A percentile compares a stretch with the other conserved stretches of the same genome.
phyloP scores from a whole-genome alignment of 2,888 invertebrate species.

The Micoletzkya japonica region DNA sequence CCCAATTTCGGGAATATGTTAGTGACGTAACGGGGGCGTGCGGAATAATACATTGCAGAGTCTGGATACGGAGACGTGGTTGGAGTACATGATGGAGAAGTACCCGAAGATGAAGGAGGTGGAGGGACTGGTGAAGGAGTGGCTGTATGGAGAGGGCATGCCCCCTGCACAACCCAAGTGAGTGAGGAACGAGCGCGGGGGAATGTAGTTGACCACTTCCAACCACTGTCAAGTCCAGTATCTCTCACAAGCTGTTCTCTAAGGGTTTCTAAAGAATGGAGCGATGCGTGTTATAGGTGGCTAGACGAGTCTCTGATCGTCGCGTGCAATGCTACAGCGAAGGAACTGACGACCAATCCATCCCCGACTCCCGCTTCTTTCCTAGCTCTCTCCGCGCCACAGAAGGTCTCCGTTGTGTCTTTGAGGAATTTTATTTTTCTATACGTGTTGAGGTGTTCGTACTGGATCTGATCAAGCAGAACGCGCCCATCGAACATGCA shows the following conservation, averaged over 20 bases:
- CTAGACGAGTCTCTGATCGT: conserved; percentile 1
- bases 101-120: conserved; percentile 15
- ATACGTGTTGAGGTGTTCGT: conserved; percentile 5
- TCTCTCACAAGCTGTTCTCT: no score
- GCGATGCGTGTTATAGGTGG: conserved; percentile 4
- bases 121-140: conserved; percentile 7
- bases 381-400: background rate
- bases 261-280: no score
- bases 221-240: no score
- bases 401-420: conserved; percentile 25
- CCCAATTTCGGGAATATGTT: no score
- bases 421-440: background rate
- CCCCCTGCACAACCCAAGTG: conserved; percentile 19
- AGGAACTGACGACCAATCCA: background rate
- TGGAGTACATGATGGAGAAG: background rate
- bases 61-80: conserved; percentile 24
- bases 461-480: background rate
- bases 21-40: no score
- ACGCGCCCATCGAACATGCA: background rate
- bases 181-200: no score
- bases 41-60: no score
- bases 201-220: no score
- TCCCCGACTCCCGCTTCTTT: conserved; percentile 1
- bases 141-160: conserved; percentile 26
- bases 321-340: background rate